Evolutionary conservation across 2,888 invertebrate species (phyloP).

Genomic region (Hesperia comma): DNA sequence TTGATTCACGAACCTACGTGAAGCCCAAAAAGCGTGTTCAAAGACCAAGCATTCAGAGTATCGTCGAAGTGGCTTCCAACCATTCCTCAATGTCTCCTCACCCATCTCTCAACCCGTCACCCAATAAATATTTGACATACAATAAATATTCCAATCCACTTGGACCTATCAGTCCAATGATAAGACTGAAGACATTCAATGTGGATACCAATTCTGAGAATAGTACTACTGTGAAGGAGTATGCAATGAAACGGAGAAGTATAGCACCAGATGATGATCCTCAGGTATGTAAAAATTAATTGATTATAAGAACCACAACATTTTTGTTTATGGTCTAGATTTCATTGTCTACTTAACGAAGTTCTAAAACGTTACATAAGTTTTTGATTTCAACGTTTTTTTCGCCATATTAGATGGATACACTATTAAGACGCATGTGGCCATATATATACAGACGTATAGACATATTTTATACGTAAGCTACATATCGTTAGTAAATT

Average conservation of each 20-base stretch:
- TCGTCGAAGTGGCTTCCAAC: constrained; percentile 65
- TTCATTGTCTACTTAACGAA: too few species aligned
- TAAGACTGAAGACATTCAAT: constrained; percentile 76
- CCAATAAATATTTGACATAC: constrained; percentile 73
- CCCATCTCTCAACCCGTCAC: constrained; percentile 52
- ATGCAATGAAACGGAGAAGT: constrained; percentile 70
- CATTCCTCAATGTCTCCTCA: constrained; percentile 60
- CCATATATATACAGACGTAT: too few species aligned
- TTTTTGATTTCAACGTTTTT: too few species aligned
- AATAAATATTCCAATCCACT: constrained; percentile 74
- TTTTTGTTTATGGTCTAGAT: too few species aligned
- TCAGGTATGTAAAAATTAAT: constrained; percentile 54
- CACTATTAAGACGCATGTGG: too few species aligned
- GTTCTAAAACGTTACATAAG: too few species aligned
- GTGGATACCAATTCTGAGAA: constrained; percentile 74
- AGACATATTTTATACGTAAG: too few species aligned
- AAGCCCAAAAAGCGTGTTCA: constrained; percentile 85
- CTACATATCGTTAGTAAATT: too few species aligned
- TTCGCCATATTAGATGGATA: too few species aligned
- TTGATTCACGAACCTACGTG: constrained; percentile 88
- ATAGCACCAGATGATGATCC: constrained; percentile 75
- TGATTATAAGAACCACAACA: too few species aligned
- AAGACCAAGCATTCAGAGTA: constrained; percentile 85
- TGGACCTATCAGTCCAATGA: constrained; percentile 68
- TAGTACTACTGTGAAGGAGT: constrained; percentile 66